A percentile compares a stretch with the other conserved stretches of the same genome.
phyloP scores from a whole-genome alignment of 2,797 vertebrate species.

The Gallirallus australis region DNA sequence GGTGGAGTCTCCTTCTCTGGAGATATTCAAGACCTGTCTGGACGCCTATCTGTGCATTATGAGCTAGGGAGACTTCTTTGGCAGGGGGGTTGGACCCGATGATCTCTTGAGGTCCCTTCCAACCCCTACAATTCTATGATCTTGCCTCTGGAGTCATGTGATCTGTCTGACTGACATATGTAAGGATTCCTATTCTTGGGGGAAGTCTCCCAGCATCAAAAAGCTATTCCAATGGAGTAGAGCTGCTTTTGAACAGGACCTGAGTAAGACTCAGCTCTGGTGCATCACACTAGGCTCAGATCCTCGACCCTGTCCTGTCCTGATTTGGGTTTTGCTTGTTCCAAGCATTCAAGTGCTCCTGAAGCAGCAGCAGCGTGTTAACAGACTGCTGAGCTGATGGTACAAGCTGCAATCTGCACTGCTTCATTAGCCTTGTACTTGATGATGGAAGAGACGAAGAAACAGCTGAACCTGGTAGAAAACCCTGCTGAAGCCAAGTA shows the following conservation, averaged over 20 bases:
- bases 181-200: not conserved
- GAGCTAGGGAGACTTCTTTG: no score
- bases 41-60: no score
- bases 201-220: not conserved
- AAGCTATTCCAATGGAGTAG: accelerated
- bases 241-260: not conserved
- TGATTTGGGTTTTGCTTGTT: not conserved
- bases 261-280: accelerated
- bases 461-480: not conserved
- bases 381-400: not conserved
- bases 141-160: not conserved
- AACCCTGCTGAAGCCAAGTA: not conserved
- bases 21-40: no score
- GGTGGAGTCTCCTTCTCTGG: no score
- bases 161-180: not conserved
- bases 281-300: accelerated
- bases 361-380: accelerated
- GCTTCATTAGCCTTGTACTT: not conserved
- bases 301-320: not conserved
- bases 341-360: not conserved
- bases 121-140: not conserved
- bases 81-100: no score
- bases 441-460: not conserved
- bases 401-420: not conserved
- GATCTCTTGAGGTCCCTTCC: no score